Evolutionary conservation across 2,888 invertebrate genomes (phyloP), one percentile per base, ranked within the genome.

Genomic region (Ichneumoninae sp.): DNA sequence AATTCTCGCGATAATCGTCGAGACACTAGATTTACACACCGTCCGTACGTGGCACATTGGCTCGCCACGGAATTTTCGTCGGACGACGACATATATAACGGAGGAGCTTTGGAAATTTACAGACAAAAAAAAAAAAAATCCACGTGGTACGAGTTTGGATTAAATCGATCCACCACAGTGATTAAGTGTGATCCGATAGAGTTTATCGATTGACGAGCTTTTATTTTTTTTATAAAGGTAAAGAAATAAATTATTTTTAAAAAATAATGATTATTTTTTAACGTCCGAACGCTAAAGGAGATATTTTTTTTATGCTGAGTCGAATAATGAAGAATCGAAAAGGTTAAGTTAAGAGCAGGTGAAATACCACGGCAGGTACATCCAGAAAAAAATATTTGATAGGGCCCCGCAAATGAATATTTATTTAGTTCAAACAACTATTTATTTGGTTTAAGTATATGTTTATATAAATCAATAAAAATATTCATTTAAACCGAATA

Each of bases 201-300:
- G 44, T 75, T 69, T 80, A 71, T 84, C 78, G 69, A 74, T 66
- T 33, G 36, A 83, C 57, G 70, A 76, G 82, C 82, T 69, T 80
- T 78, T 80, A 50, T 86, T 80, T 84, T 88, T 85, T 75, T 87
- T 88, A 81, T 70, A 82, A 86, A 86, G 89, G 89, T 88, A 62
- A 86, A 82, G 36, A 57, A 5, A 47, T 54, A 22, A 52, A 33
- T 36, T 33, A n/a, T 72, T 13, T 33, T 40, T 5, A 10, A 70
- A 36, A 40, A 40, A 57, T 22, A n/a, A 70, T 19, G n/a, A 13
- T 33, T n/a, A n/a, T 54, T 22, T 22, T 54, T 22, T 22, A 22
- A 54, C 54, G 10, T 3, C 10, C 2, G 13, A 44, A 22, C 22
- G 62, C 7, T 68, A 8, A 22, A 6, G 22, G n/a, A 19, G 7